Evolutionary conservation across 30 jellyfish, hydroid and myxozoan genomes (phyloP), one percentile per base, ranked within the genome.

Genomic region (Mastigias papua): DNA sequence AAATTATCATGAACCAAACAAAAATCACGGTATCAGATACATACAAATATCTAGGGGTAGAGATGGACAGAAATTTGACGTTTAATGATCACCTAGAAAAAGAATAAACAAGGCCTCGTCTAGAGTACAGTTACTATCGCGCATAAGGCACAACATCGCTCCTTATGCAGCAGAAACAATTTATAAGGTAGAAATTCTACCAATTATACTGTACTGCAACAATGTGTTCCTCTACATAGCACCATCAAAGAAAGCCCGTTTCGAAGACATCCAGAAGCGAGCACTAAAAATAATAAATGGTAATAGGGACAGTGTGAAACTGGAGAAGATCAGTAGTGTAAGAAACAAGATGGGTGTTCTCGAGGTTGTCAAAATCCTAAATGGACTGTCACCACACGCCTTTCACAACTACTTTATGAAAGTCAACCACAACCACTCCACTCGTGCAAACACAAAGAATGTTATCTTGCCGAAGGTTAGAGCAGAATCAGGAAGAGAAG

Each of bases 331-430:
- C 49, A 76, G 57, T 20, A 76, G 87, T 57, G 26, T 29, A 31
- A 48, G 74, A 75, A 75, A 75, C 74, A 78, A 78, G 80, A 78
- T 54, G 89, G 57, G 89, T 78, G 89, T 84, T 78, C 89, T 58
- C 60, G 89, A 78, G 60, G 69, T 78, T 29, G 57, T 78, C 89
- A 51, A 75, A 48, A n/a, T 25, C 48, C 42, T 75, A 76, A 75
- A 48, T 75, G 50, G 86, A 28, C 48, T 78, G 60, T 78, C 89
- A 66, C 80, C 89, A 60, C 80, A 63, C 89, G 89, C 81, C 89
- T 78, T 57, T 76, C 76, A 37, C 48, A 76, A 46, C 49, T 78
- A 78, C 81, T 78, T 58, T 22, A 60, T 84, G 82, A 46, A 49
- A 66, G 78, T 66, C 22, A 66, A 66, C 48, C 78, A 66, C 78